Conservation (phyloP, 2,797 vertebrate genomes). For the Nothura maculosa region DNA sequence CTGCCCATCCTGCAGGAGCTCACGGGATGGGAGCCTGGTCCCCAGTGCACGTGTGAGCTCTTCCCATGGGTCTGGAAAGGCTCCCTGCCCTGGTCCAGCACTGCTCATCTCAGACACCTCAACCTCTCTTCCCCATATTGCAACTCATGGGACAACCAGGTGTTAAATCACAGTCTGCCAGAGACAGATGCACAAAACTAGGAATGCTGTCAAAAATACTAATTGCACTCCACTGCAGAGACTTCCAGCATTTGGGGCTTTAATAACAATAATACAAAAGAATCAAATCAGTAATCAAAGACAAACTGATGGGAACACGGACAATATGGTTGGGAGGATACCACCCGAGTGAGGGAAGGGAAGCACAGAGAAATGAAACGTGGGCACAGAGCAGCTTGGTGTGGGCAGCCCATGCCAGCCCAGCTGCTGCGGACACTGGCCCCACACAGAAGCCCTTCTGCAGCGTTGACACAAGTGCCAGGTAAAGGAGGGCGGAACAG, state of each 20-base stretch:
- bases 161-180: conserved; percentile 1
- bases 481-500: neutral
- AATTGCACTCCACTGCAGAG: neutral
- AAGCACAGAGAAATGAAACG: neutral
- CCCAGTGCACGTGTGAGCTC: neutral
- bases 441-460: neutral
- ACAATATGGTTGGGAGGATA: neutral
- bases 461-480: neutral
- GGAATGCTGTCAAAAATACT: neutral
- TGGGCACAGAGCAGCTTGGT: neutral
- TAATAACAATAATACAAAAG: conserved; percentile 24
- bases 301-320: neutral
- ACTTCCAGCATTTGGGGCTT: neutral
- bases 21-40: neutral
- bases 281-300: conserved; percentile 8
- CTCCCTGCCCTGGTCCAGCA: neutral
- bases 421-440: neutral
- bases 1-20: neutral
- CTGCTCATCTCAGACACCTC: neutral
- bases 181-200: neutral
- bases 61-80: neutral
- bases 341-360: neutral
- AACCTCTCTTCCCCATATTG: neutral
- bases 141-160: conserved; percentile 5
- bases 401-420: neutral